These are phyloP conservation scores for Harpagus bidentatus DNA, from an alignment of 2,113 vertebrate genomes.

Conservation along the genomic window DNA sequence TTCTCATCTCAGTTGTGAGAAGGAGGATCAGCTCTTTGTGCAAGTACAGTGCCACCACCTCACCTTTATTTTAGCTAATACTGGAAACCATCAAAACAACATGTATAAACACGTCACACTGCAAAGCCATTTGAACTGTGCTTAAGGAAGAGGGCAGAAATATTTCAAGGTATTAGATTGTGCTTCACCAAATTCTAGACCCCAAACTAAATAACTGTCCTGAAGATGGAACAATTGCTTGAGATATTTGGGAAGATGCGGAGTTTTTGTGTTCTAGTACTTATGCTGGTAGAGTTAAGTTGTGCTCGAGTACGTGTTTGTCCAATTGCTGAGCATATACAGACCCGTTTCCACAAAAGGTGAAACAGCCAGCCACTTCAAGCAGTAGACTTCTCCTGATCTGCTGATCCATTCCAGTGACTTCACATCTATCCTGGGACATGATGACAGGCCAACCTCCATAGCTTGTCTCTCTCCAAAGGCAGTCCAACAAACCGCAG, in stretches of 20 bases:
- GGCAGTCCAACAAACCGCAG: background rate
- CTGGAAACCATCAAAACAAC: background rate
- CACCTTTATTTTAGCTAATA: background rate
- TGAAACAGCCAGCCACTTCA: background rate
- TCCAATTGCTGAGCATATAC: background rate
- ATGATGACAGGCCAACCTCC: background rate
- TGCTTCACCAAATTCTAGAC: background rate
- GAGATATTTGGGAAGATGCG: background rate
- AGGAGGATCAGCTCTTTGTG: background rate
- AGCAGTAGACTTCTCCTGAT: background rate
- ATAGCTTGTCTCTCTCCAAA: background rate
- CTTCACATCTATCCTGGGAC: constrained; percentile 39
- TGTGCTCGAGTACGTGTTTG: background rate
- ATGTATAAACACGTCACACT: rapidly evolving
- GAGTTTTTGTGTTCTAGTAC: background rate
- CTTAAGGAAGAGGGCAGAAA: background rate
- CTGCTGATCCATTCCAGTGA: background rate
- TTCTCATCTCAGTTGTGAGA: background rate
- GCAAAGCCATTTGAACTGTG: background rate
- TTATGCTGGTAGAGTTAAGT: background rate
- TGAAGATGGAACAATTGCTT: background rate
- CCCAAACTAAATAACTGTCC: background rate
- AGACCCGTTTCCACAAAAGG: background rate
- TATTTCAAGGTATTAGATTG: background rate
- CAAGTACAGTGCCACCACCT: background rate